phyloP scores from a whole-genome alignment of 2,113 vertebrate genomes.

The Oreochromis niloticus region DNA sequence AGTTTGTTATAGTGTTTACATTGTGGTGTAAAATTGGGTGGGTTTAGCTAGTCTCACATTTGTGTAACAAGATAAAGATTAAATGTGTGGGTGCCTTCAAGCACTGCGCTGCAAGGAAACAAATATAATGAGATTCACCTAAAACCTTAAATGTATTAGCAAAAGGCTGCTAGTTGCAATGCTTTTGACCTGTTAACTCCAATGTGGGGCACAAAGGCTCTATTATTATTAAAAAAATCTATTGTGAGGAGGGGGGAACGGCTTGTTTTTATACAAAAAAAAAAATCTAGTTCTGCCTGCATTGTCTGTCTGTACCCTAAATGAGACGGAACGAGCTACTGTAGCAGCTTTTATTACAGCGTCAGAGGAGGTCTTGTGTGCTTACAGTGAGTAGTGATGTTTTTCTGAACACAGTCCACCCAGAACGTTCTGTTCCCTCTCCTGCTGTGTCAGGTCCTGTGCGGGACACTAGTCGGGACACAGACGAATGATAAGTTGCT shows the following conservation, averaged over 20 bases:
- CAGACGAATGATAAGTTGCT: background rate
- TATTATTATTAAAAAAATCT: background rate
- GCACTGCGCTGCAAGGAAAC: background rate
- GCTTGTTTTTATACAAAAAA: background rate
- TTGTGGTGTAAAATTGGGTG: background rate
- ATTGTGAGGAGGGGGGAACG: no score
- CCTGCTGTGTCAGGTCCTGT: background rate
- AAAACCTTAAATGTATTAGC: background rate
- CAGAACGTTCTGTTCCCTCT: constrained; percentile 59
- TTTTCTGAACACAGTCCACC: constrained; percentile 19
- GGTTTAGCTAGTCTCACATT: background rate
- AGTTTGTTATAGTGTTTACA: background rate
- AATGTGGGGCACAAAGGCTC: background rate
- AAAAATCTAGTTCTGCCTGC: background rate
- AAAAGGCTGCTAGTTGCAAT: background rate
- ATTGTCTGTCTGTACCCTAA: background rate
- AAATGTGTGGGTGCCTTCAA: background rate
- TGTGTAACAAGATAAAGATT: background rate
- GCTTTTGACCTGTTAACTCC: background rate
- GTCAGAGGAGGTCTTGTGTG: constrained; percentile 29
- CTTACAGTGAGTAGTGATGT: background rate
- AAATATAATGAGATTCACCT: background rate
- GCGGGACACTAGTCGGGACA: background rate
- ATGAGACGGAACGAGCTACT: constrained; percentile 32
- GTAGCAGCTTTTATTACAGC: constrained; percentile 32